Base-by-base conservation (phyloP, 2,888 invertebrate genomes). In the Rotaria sp. region DNA sequence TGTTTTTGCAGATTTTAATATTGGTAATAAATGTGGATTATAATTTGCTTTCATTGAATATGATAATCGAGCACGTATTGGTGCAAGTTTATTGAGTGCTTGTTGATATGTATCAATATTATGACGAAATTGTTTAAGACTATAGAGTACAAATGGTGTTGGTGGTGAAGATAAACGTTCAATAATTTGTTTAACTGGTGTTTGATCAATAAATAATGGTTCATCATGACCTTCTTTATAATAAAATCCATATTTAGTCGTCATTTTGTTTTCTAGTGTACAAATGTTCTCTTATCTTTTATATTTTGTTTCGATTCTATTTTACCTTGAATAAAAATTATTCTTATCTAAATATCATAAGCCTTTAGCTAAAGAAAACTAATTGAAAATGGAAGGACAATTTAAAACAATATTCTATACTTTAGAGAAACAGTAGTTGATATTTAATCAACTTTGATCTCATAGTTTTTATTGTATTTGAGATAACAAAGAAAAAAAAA, bases 11-110 rank as follows among this genome's bases (percentile, higher is more conserved):
- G 87, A 84, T 84, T 88, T 88, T 55, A 91, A 87, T 7, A 89
- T 75, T 80, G 88, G 85, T 85, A 91, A 85, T 85, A 91, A 86
- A 7, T 88, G 84, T 21, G 90, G 88, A 87, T 90, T 91, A 86
- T 88, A 88, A 87, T 91, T 91, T 11, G 91, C 91, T 88, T 92
- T 91, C 52, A 91, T 87, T 0, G 91, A 89, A 87, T 90, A 91
- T 35, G 90, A 89, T 80, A 80, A 45, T n/a, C n/a, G 41, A 10
- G 45, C 11, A 80, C 80, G 80, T 1, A 45, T 41, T 45, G 80
- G 80, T 45, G 80, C 80, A 45, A 80, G 80, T 2, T 80, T 45
- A 15, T 26, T 0, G 13, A 80, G 45, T 24, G 35, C 45, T 21
- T 45, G 24, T 45, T 80, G 80, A 80, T 45, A 80, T 2, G 10